Conservation (phyloP, 2,113 vertebrate genomes). For the Brachyistius frenatus region DNA sequence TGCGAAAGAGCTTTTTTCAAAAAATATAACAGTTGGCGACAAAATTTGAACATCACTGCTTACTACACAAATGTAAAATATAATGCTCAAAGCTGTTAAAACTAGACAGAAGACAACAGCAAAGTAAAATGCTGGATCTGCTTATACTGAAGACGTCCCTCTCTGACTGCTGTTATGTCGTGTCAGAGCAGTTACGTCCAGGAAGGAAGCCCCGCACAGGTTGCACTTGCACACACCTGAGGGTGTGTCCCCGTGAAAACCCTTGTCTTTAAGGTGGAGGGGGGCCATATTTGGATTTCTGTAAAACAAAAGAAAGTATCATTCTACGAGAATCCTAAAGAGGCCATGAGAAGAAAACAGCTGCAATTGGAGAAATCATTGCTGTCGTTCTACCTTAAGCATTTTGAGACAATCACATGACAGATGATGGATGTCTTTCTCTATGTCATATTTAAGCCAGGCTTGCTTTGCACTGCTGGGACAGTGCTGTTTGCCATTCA, state of each 20-base stretch:
- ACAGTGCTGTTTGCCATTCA: slow-evolving; percentile 68
- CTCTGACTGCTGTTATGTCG: slow-evolving; percentile 32
- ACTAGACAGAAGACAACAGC: slow-evolving; percentile 30
- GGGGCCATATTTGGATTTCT: slow-evolving; percentile 40
- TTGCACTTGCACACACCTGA: slow-evolving; percentile 4
- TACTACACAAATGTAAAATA: background rate
- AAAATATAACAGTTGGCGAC: slow-evolving; percentile 24
- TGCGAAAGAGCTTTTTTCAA: slow-evolving; percentile 22
- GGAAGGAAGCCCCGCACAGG: slow-evolving; percentile 16
- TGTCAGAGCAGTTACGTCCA: slow-evolving; percentile 45
- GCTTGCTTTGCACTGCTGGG: slow-evolving; percentile 79
- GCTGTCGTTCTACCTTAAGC: background rate
- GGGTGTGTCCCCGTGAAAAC: slow-evolving; percentile 24
- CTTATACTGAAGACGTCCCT: background rate
- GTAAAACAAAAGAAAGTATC: slow-evolving; percentile 22
- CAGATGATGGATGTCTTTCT: slow-evolving; percentile 33
- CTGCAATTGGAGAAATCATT: background rate
- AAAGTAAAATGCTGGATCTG: slow-evolving; percentile 37
- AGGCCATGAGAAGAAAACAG: slow-evolving; percentile 8
- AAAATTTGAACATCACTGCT: slow-evolving; percentile 33
- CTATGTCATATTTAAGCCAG: slow-evolving; percentile 38
- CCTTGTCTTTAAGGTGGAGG: slow-evolving; percentile 21
- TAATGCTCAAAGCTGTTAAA: background rate
- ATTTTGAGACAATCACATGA: slow-evolving; percentile 64
- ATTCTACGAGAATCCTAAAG: slow-evolving; percentile 17